Evolutionary conservation across 2,888 invertebrate species (phyloP), one percentile per base, ranked within the genome.

Genomic region (Agapostemon virescens): DNA sequence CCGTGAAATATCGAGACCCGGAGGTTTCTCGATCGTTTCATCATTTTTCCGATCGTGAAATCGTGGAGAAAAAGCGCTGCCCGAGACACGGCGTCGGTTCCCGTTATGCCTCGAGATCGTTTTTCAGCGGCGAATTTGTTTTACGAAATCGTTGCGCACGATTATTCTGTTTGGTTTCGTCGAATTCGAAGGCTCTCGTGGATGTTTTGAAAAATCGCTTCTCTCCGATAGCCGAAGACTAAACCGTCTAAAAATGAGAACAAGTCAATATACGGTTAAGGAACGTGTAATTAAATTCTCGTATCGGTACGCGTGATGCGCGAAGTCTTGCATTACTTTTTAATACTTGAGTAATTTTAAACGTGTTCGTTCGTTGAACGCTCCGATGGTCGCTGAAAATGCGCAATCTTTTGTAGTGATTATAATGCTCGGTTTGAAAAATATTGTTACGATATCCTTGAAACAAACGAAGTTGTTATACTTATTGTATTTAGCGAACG

Each of bases 1-100:
- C 33, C 20, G 40, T 49, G 61, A 61, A 61, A 23, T 52, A 49
- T 49, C 49, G 61, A 68, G 30, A 49, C n/a, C n/a, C n/a, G 49
- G n/a, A 68, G 40, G 49, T 36, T 36, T 17, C 36, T 6, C 2
- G 42, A 33, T 33, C n/a, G 13, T 45, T 2, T 33, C 20, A 45
- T 45, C 20, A n/a, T n/a, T n/a, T 45, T 20, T 7, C 20, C n/a
- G 17, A n/a, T 64, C 40, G 17, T 23, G 26, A 20, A 45, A 61
- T n/a, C n/a, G 7, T 63, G 38, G n/a, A 6, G 20, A 1, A 49
- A 30, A 15, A 40, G 26, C 38, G 36, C 55, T 26, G 26, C 55
- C n/a, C 49, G 23, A 23, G 23, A 1, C 52, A 20, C 23, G 13
- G 52, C 55, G 6, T 15, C n/a, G 17, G 17, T 17, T 49, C n/a